Conservation (phyloP, 30 jellyfish, hydroid and myxozoan genomes). For the Hydractinia symbiolongicarpus region DNA sequence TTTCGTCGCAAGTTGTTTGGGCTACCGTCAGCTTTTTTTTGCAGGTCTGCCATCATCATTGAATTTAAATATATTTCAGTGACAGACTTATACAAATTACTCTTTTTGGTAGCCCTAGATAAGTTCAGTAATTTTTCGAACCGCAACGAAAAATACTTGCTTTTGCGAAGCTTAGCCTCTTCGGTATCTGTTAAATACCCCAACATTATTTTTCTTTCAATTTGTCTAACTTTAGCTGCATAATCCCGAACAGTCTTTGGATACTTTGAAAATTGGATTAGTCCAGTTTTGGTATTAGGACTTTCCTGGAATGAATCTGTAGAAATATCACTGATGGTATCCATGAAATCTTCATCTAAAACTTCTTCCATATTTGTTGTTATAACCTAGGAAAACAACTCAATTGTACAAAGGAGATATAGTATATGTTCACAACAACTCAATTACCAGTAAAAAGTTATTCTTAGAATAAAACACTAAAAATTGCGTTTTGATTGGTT, state of each 20-base stretch:
- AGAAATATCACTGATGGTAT: constrained; percentile 28
- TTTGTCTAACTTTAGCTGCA: constrained; percentile 30
- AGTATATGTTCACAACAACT: too few relatives aligned
- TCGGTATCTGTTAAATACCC: constrained; percentile 26
- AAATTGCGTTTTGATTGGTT: too few relatives aligned
- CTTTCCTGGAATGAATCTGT: constrained; percentile 36
- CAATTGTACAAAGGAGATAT: background rate
- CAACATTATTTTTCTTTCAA: constrained; percentile 33
- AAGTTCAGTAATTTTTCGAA: constrained; percentile 26
- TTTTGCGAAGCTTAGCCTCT: constrained; percentile 31
- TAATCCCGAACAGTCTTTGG: constrained; percentile 27
- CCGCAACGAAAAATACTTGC: constrained; percentile 24
- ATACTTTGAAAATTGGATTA: constrained; percentile 28
- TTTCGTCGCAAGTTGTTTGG: constrained; percentile 18
- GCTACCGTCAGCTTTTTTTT: constrained; percentile 13
- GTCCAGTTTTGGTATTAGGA: constrained; percentile 18
- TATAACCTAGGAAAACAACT: background rate
- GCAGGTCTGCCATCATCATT: constrained; percentile 24
- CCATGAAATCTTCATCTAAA: constrained; percentile 20
- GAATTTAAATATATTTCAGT: constrained; percentile 13
- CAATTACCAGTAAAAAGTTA: too few relatives aligned
- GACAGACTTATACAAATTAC: constrained; percentile 20
- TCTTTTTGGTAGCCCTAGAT: constrained; percentile 10
- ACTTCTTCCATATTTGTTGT: constrained; percentile 16
- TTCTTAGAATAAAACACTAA: too few relatives aligned